A percentile compares a stretch with the other conserved stretches of the same genome.
Conservation (phyloP, 2,113 vertebrate species). For the Cranoglanis bouderius region DNA sequence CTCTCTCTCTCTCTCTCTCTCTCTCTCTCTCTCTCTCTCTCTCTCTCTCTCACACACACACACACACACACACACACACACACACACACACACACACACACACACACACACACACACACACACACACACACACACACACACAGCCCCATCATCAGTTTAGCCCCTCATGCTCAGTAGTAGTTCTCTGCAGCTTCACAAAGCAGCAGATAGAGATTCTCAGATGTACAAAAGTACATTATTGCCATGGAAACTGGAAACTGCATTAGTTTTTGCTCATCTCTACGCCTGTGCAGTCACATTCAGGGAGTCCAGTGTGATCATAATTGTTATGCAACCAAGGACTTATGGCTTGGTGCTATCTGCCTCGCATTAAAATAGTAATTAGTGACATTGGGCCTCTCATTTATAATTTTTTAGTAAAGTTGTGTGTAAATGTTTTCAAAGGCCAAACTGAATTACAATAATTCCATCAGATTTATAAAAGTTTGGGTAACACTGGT, state of each 20-base stretch:
- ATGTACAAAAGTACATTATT: slow-evolving; percentile 65
- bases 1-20: no score
- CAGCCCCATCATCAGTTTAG: slow-evolving; percentile 33
- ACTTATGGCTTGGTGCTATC: neutral
- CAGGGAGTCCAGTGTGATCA: slow-evolving; percentile 12
- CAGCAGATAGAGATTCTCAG: slow-evolving; percentile 60
- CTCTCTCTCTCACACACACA: neutral
- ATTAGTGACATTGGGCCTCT: neutral
- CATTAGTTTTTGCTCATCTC: slow-evolving; percentile 57
- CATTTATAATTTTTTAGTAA: neutral
- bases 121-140: neutral
- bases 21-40: neutral
- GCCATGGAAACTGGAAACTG: slow-evolving; percentile 71
- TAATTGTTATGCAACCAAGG: slow-evolving; percentile 34
- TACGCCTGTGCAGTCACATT: slow-evolving; percentile 34
- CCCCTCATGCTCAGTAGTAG: slow-evolving; percentile 42
- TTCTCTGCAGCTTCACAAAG: slow-evolving; percentile 29
- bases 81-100: neutral
- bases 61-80: neutral
- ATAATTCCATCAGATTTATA: neutral
- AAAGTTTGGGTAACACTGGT: neutral
- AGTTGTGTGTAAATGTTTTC: neutral
- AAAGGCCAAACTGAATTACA: neutral
- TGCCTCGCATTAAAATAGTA: neutral
- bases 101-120: neutral